phyloP scores from a whole-genome alignment of 2,797 vertebrate species.

The Hoplostethus atlanticus region DNA sequence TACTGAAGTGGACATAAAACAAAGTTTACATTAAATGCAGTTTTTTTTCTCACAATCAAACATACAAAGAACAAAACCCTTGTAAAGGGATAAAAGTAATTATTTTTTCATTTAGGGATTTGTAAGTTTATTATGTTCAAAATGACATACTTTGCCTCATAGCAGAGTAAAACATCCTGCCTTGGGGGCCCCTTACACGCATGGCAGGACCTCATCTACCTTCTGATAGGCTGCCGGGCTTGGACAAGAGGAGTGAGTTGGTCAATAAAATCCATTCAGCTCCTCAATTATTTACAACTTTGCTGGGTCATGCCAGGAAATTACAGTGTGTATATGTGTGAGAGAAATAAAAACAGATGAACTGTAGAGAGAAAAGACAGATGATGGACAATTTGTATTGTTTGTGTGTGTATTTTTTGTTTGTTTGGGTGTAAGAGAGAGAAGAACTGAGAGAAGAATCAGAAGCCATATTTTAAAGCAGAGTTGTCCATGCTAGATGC shows the following conservation, averaged over 20 bases:
- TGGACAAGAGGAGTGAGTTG: background rate
- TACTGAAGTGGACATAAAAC: too few species aligned
- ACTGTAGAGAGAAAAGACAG: slow-evolving; percentile 22
- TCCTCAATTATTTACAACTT: slow-evolving; percentile 54
- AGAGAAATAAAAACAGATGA: slow-evolving; percentile 18
- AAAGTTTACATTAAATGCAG: too few species aligned
- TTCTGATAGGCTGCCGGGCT: background rate
- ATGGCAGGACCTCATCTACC: background rate
- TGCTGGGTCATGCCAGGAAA: slow-evolving; percentile 19
- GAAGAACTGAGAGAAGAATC: background rate
- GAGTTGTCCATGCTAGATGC: too few species aligned
- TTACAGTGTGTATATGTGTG: slow-evolving; percentile 11
- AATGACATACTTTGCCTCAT: too few species aligned
- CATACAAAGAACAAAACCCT: too few species aligned
- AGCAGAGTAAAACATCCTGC: background rate
- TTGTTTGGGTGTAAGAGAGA: background rate
- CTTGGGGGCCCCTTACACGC: slow-evolving; percentile 19
- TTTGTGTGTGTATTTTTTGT: background rate
- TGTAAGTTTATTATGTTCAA: too few species aligned
- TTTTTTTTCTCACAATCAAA: too few species aligned
- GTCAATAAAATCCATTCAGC: slow-evolving; percentile 48
- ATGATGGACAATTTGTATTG: slow-evolving; percentile 8
- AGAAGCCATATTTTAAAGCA: background rate
- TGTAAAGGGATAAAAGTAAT: too few species aligned
- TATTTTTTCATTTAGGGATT: too few species aligned